phyloP scores from a whole-genome alignment of 1,140 invertebrate genomes.

The Cepaea nemoralis region DNA sequence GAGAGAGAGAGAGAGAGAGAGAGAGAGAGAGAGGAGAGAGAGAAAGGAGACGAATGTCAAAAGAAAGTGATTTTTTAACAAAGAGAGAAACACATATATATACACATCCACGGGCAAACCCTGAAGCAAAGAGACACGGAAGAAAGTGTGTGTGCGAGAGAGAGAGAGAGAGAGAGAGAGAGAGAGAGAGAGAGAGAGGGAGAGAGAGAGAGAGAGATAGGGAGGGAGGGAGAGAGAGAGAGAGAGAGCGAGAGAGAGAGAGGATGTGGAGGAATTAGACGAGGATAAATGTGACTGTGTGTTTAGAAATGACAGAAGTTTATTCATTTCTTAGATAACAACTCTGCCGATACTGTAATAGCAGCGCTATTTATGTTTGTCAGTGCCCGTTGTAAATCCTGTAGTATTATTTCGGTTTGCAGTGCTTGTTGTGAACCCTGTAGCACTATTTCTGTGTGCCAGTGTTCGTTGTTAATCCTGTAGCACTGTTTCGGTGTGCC shows the following conservation, averaged over 20 bases:
- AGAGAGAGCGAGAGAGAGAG: background rate
- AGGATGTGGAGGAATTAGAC: background rate
- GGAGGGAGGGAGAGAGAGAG: background rate
- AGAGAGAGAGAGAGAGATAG: background rate
- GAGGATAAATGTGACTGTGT: background rate
- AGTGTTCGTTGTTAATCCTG: no score
- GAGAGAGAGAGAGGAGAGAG: background rate
- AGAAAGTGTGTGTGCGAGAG: background rate
- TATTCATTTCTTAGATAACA: no score
- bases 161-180: background rate
- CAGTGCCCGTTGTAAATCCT: no score
- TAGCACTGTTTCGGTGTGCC: no score
- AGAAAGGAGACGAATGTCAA: background rate
- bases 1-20: conserved; percentile 6
- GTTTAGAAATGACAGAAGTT: no score
- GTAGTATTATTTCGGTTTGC: background rate
- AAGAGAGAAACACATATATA: background rate
- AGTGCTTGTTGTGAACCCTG: no score
- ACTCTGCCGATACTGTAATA: no score
- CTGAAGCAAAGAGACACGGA: background rate
- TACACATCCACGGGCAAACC: no score
- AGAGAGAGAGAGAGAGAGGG: background rate
- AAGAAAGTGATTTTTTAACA: no score
- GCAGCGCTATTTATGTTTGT: no score
- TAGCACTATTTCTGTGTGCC: no score